Conservation (phyloP, 2,113 vertebrate genomes). For the Apeltes quadracus region DNA sequence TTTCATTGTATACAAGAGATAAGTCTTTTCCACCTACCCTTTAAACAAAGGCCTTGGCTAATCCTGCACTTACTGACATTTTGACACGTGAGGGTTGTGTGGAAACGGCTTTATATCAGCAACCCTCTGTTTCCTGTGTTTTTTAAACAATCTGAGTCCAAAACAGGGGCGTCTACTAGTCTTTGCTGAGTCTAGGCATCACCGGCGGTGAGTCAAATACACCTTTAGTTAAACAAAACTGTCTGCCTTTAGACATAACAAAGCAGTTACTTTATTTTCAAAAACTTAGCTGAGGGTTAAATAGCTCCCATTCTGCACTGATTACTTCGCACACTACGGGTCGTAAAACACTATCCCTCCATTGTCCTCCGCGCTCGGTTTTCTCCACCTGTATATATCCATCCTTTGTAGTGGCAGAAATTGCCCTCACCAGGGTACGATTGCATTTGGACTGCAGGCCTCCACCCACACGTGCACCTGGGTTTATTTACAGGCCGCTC, state of each 20-base stretch:
- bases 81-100: slow-evolving; percentile 72
- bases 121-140: slow-evolving; percentile 81
- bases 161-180: slow-evolving; percentile 81
- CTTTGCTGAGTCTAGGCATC: slow-evolving; percentile 71
- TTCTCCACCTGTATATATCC: slow-evolving; percentile 49
- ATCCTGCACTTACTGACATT: slow-evolving; percentile 68
- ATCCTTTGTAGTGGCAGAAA: slow-evolving; percentile 53
- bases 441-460: slow-evolving; percentile 22
- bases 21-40: slow-evolving; percentile 45
- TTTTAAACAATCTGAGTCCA: slow-evolving; percentile 74
- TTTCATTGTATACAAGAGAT: slow-evolving; percentile 44
- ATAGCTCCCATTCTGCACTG: slow-evolving; percentile 38
- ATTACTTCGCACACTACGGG: slow-evolving; percentile 50
- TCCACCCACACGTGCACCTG: slow-evolving; percentile 64
- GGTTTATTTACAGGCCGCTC: slow-evolving; percentile 71
- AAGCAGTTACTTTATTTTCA: slow-evolving; percentile 44
- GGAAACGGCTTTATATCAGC: slow-evolving; percentile 77
- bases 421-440: slow-evolving; percentile 35
- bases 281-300: slow-evolving; percentile 41
- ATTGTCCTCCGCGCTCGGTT: slow-evolving; percentile 37
- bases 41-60: slow-evolving; percentile 62
- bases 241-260: slow-evolving; percentile 48
- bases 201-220: slow-evolving; percentile 41
- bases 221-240: slow-evolving; percentile 58
- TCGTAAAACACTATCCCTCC: slow-evolving; percentile 41